Conservation (phyloP, 92 coral and sea anemone genomes). For the Actinernus sp. region DNA sequence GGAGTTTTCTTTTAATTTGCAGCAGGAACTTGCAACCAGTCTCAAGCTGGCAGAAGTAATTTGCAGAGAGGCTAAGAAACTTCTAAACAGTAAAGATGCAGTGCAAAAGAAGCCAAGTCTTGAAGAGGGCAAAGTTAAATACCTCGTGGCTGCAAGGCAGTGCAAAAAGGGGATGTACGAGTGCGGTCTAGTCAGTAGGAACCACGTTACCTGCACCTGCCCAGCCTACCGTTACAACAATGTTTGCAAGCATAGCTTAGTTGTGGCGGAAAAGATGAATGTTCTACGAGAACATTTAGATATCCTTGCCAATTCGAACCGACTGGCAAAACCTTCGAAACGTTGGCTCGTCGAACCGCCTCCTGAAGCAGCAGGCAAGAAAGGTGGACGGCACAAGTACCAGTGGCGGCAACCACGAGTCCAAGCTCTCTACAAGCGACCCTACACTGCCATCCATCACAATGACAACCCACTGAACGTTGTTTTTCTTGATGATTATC, state of each 20-base stretch:
- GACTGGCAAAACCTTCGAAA: constrained; percentile 16
- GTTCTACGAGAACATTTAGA: constrained; percentile 37
- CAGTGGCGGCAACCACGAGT: constrained; percentile 29
- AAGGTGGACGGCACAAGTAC: constrained; percentile 30
- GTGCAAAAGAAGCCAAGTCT: constrained; percentile 32
- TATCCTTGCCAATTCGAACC: constrained; percentile 16
- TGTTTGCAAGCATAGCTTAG: constrained; percentile 55
- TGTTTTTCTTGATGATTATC: constrained; percentile 30
- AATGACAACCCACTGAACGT: constrained; percentile 51
- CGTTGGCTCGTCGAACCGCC: constrained; percentile 33
- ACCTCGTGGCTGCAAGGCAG: constrained; percentile 53
- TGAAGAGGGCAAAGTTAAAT: background rate
- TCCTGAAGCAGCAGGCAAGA: constrained; percentile 37
- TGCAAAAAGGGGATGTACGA: constrained; percentile 45
- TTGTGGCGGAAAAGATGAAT: constrained; percentile 20
- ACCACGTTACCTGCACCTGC: constrained; percentile 48
- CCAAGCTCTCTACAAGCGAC: background rate
- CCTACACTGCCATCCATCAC: constrained; percentile 37
- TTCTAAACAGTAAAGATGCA: constrained; percentile 33
- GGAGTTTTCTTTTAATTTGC: no score
- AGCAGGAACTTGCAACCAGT: no score
- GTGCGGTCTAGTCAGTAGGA: constrained; percentile 34
- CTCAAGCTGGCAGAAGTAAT: no score
- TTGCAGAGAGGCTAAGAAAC: constrained; percentile 22
- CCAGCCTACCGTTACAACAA: constrained; percentile 38